Evolutionary conservation across 1,140 invertebrate species (phyloP).

Genomic region (Saccostrea glomerata): DNA sequence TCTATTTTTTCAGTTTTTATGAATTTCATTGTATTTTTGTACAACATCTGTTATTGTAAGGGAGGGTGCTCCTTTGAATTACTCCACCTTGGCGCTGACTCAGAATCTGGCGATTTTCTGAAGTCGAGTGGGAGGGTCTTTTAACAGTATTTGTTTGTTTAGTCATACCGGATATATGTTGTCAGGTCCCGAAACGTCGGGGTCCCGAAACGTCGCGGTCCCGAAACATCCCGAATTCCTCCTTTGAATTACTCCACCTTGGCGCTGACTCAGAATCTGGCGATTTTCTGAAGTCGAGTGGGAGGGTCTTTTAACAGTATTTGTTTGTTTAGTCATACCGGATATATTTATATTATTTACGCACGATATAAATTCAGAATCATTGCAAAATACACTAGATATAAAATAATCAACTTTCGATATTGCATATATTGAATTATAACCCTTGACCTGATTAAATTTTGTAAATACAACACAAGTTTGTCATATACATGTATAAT

Average conservation of each 20-base stretch:
- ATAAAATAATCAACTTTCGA: neutral
- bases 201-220: too few species aligned
- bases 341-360: neutral
- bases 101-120: conserved; percentile 6
- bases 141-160: conserved; percentile 20
- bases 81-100: neutral
- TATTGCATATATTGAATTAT: neutral
- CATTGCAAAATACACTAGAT: neutral
- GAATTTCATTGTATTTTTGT: neutral
- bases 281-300: neutral
- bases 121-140: neutral
- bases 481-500: too few species aligned
- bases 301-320: conserved; percentile 6
- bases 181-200: too few species aligned
- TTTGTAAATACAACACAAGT: too few species aligned
- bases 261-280: conserved; percentile 24
- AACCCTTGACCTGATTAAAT: neutral
- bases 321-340: conserved; percentile 25
- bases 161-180: neutral
- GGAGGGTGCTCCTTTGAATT: neutral
- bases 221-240: too few species aligned
- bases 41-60: neutral
- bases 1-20: neutral
- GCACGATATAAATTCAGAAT: neutral
- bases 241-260: neutral